phyloP scores from a whole-genome alignment of 92 coral and sea anemone genomes.

The Virgularia gustaviana region DNA sequence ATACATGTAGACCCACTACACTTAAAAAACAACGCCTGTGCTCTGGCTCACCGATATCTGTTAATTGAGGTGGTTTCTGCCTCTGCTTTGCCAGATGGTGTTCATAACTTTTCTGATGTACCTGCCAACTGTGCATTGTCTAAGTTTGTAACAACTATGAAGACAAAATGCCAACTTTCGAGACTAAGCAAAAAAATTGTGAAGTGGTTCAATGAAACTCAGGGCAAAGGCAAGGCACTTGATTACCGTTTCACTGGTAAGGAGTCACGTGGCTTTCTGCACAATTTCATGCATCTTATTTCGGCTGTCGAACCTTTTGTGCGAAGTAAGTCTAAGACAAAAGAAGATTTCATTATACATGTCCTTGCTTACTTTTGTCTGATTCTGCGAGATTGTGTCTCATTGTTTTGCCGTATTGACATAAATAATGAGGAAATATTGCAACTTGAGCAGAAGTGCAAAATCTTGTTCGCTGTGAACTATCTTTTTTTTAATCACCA shows the following conservation, averaged over 20 bases:
- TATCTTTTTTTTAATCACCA: constrained; percentile 20
- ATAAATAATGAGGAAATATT: constrained; percentile 31
- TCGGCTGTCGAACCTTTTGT: background rate
- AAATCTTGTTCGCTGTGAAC: constrained; percentile 10
- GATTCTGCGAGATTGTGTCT: constrained; percentile 39
- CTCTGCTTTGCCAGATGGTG: constrained; percentile 15
- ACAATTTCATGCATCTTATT: constrained; percentile 49
- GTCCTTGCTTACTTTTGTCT: background rate
- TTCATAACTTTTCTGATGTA: constrained; percentile 37
- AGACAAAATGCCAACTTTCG: constrained; percentile 10
- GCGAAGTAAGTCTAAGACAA: background rate
- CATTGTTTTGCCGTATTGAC: constrained; percentile 33
- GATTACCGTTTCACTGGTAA: constrained; percentile 50
- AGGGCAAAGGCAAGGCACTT: constrained; percentile 26
- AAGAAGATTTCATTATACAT: background rate
- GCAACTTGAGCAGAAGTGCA: constrained; percentile 32
- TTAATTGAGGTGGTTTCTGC: constrained; percentile 21
- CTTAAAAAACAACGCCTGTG: too few species aligned
- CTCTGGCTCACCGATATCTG: constrained; percentile 32
- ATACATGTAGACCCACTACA: too few species aligned
- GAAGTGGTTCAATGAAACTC: constrained; percentile 26
- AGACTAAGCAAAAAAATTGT: constrained; percentile 9
- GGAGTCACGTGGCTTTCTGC: constrained; percentile 44
- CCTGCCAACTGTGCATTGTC: constrained; percentile 27
- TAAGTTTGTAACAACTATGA: constrained; percentile 12